Percentiles rank a stretch among this genome's conserved stretches.
These are phyloP conservation scores for Microctonus brassicae DNA, from an alignment of 2,888 invertebrate species.

Conservation along the genomic window DNA sequence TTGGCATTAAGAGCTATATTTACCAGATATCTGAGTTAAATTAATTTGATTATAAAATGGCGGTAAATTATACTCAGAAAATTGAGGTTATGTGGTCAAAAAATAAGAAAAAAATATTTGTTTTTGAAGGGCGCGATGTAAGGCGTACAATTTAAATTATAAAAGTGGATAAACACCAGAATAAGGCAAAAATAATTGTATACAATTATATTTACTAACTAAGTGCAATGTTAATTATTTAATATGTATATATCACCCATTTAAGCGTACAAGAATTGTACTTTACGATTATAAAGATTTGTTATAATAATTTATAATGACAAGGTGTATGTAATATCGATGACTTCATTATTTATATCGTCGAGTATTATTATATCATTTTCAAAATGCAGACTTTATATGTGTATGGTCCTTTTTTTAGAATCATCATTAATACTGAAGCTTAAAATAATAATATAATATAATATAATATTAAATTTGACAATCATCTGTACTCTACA, in stretches of 20 bases:
- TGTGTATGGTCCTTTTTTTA: slow-evolving; percentile 9
- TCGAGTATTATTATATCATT: slow-evolving; percentile 10
- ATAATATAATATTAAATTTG: neutral
- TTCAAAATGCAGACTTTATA: slow-evolving; percentile 27
- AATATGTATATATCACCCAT: slow-evolving; percentile 58
- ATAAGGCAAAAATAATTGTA: neutral
- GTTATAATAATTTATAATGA: slow-evolving; percentile 25
- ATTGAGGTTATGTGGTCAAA: no score
- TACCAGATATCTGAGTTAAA: no score
- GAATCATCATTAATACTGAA: slow-evolving; percentile 2
- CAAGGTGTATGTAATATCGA: slow-evolving; percentile 31
- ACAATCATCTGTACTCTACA: neutral
- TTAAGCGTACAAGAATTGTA: slow-evolving; percentile 59
- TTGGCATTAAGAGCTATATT: no score
- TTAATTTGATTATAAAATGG: no score
- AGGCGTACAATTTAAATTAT: neutral
- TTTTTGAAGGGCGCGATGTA: no score
- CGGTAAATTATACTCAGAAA: no score
- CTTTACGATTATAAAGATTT: slow-evolving; percentile 46
- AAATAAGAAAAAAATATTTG: no score
- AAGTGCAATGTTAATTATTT: slow-evolving; percentile 53
- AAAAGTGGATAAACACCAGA: neutral
- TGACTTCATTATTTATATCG: slow-evolving; percentile 20
- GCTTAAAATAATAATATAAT: neutral
- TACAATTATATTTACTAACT: neutral